A percentile compares a stretch with the other conserved stretches of the same genome.
Conservation (phyloP, 2,797 vertebrate genomes). For the Todus mexicanus region DNA sequence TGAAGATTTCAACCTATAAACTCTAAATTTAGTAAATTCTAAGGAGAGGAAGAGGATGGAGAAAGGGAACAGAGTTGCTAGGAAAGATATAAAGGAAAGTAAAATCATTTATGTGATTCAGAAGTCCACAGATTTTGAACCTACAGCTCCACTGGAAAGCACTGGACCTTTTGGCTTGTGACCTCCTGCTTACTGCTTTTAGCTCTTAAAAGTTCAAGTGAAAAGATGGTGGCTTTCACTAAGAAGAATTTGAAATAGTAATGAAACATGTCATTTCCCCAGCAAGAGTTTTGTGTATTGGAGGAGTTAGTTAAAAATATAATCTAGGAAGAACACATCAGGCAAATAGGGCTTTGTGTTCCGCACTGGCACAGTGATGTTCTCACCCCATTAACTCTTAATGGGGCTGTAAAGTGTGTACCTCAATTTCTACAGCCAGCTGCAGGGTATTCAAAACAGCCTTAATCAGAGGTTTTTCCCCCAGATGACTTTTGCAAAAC, state of each 20-base stretch:
- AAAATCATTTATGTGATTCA: background rate
- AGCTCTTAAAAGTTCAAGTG: background rate
- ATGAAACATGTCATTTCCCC: background rate
- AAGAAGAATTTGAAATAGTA: background rate
- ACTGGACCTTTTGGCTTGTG: background rate
- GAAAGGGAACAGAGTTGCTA: background rate
- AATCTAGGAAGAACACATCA: background rate
- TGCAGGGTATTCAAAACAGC: background rate
- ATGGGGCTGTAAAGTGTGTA: accelerated
- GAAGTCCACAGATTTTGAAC: background rate
- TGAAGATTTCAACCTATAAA: background rate
- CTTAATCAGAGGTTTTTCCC: background rate
- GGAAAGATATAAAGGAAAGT: background rate
- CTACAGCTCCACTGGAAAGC: background rate
- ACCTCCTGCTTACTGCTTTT: background rate
- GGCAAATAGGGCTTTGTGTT: background rate
- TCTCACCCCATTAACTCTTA: background rate
- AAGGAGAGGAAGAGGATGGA: background rate
- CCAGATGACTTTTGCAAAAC: background rate
- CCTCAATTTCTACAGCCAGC: background rate
- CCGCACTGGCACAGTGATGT: background rate
- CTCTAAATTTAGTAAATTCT: background rate
- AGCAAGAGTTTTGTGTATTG: background rate
- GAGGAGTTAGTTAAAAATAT: background rate
- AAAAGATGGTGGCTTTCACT: background rate